Percentiles rank a stretch among this genome's conserved stretches.
phyloP scores from a whole-genome alignment of 2,888 invertebrate genomes.

The Oegoconia quadripuncta region DNA sequence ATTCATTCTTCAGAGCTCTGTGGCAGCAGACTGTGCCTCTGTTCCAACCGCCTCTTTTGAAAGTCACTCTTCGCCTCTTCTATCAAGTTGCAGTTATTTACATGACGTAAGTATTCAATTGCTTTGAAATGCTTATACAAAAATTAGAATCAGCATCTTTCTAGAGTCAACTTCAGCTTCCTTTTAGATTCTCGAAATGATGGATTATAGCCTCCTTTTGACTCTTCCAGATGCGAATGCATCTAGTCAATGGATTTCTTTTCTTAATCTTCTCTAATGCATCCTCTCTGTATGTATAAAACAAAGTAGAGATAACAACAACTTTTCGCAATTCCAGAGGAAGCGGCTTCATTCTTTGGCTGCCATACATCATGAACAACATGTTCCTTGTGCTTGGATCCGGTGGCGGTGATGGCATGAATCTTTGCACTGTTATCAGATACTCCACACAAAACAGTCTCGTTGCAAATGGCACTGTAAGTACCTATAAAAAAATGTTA shows the following conservation, averaged over 20 bases:
- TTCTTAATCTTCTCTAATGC: no score
- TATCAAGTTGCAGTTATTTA: constrained; percentile 80
- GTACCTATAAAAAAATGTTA: constrained; percentile 16
- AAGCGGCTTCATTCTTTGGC: constrained; percentile 70
- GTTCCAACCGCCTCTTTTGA: constrained; percentile 73
- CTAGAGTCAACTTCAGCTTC: background rate
- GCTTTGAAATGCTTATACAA: background rate
- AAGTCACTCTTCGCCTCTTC: constrained; percentile 76
- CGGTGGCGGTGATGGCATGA: constrained; percentile 60
- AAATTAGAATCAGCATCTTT: background rate
- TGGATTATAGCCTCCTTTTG: no score
- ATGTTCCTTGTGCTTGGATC: constrained; percentile 60
- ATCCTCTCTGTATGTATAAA: no score
- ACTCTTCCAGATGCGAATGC: no score
- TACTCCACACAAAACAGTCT: constrained; percentile 36
- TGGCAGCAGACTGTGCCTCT: constrained; percentile 77
- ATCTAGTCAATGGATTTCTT: no score
- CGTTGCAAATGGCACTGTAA: constrained; percentile 44
- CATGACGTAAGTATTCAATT: constrained; percentile 57
- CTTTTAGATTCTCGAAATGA: no score
- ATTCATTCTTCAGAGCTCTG: constrained; percentile 51
- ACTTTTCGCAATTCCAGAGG: constrained; percentile 57
- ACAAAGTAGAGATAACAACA: no score
- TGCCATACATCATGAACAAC: constrained; percentile 74
- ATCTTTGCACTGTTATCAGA: constrained; percentile 61